Conservation (phyloP, 2,113 vertebrate species). For the Apus apus region DNA sequence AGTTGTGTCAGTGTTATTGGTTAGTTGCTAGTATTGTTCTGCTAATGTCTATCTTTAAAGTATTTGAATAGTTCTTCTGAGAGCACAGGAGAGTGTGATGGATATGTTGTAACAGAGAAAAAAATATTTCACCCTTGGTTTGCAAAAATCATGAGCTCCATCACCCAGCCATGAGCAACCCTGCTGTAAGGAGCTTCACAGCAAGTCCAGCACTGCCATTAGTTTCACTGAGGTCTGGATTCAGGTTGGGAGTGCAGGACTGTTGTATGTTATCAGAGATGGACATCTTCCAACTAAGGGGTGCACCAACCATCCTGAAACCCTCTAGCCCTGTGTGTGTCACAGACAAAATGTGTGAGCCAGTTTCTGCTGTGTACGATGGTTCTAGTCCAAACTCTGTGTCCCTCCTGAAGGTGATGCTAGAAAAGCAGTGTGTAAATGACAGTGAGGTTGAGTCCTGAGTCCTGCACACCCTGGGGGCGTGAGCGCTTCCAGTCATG, state of each 20-base stretch:
- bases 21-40: neutral
- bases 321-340: accelerated
- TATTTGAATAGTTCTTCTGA: neutral
- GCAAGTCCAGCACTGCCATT: neutral
- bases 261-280: neutral
- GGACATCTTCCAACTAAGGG: neutral
- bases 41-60: neutral
- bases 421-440: neutral
- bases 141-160: neutral
- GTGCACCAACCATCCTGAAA: neutral
- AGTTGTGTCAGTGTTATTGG: neutral
- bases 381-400: accelerated
- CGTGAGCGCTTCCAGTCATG: neutral
- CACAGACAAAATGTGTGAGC: accelerated
- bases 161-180: neutral
- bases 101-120: neutral
- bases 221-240: neutral
- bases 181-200: neutral
- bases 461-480: neutral
- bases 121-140: neutral
- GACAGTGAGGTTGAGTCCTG: neutral
- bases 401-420: neutral
- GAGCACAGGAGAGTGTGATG: neutral
- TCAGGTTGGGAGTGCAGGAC: neutral
- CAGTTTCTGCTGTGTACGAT: neutral